Conservation (phyloP, 2,888 invertebrate species). For the Tineola bisselliella region DNA sequence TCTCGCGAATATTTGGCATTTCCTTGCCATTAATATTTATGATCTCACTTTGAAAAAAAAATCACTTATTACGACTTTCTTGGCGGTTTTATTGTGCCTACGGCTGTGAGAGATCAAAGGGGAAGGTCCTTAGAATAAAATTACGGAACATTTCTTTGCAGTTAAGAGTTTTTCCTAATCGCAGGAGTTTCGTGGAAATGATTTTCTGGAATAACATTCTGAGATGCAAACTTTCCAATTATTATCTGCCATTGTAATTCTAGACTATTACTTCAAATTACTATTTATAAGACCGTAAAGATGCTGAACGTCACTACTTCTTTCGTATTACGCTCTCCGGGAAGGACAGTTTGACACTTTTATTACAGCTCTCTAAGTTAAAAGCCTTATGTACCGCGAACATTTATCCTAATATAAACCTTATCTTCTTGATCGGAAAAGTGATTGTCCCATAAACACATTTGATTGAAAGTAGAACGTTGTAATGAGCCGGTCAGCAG, state of each 20-base stretch:
- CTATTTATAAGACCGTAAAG: conserved; percentile 17
- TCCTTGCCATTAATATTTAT: neutral
- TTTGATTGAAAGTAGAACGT: conserved; percentile 47
- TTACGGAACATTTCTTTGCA: neutral
- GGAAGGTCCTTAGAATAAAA: neutral
- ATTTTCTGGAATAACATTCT: neutral
- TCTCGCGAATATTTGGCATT: neutral
- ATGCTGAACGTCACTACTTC: conserved; percentile 36
- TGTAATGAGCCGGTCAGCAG: conserved; percentile 63
- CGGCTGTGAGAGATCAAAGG: neutral
- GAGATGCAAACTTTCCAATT: neutral
- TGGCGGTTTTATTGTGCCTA: conserved; percentile 1
- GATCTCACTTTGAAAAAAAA: neutral
- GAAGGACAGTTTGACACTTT: conserved; percentile 45
- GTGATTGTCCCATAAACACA: conserved; percentile 19
- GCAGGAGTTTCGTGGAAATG: neutral
- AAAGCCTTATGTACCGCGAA: conserved; percentile 27
- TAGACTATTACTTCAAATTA: conserved; percentile 2
- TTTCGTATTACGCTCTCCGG: conserved; percentile 25
- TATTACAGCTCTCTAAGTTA: conserved; percentile 40
- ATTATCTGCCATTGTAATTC: neutral
- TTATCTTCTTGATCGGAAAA: conserved; percentile 20
- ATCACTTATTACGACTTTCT: neutral
- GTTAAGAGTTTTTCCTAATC: neutral
- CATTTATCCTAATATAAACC: neutral